Evolutionary conservation across 2,888 invertebrate species (phyloP).

Genomic region (Drosophila kambysellisi): DNA sequence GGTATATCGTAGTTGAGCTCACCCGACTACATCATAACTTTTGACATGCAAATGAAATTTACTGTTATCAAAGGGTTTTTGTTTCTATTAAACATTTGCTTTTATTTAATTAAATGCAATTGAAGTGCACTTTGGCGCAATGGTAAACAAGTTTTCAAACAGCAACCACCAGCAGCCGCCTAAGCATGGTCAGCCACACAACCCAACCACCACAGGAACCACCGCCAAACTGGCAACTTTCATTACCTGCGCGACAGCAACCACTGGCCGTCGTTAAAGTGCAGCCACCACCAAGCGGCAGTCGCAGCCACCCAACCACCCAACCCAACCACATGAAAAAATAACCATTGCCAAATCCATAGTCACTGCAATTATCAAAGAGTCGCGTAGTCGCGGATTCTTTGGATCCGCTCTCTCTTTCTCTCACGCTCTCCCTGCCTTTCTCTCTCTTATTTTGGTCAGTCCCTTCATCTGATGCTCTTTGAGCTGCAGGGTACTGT

Average conservation of each 20-base stretch:
- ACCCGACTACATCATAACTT: neutral
- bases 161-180: constrained; percentile 38
- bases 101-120: constrained; percentile 74
- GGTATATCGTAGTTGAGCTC: neutral
- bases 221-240: constrained; percentile 52
- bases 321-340: neutral
- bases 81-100: constrained; percentile 14
- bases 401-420: neutral
- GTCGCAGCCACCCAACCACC: constrained; percentile 5
- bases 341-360: constrained; percentile 56
- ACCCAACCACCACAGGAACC: constrained; percentile 4
- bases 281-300: constrained; percentile 26
- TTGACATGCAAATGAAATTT: constrained; percentile 1
- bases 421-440: too few species aligned
- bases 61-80: constrained; percentile 8
- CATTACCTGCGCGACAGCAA: constrained; percentile 57
- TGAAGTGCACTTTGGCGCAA: constrained; percentile 75
- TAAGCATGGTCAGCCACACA: constrained; percentile 5
- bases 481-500: neutral
- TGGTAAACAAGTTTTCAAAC: constrained; percentile 44
- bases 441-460: neutral
- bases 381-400: constrained; percentile 14
- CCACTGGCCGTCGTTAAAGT: constrained; percentile 49
- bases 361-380: constrained; percentile 38
- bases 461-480: constrained; percentile 7